Evolutionary conservation across 1,140 invertebrate species (phyloP).

Genomic region (Mylabris phalerata): DNA sequence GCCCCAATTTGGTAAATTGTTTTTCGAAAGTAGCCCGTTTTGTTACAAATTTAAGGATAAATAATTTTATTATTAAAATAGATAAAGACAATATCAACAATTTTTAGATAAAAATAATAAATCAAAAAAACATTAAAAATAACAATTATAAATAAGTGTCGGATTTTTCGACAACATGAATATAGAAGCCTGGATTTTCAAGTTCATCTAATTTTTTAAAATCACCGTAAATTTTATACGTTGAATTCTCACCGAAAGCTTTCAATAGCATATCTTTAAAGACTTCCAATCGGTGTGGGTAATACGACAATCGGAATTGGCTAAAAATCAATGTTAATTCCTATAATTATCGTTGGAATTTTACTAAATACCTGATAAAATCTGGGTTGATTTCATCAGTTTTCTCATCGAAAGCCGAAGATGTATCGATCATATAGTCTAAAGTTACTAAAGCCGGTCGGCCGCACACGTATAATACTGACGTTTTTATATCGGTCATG

Average conservation of each 20-base stretch:
- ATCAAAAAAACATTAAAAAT: not conserved
- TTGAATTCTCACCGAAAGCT: slow-evolving; percentile 58
- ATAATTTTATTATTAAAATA: no score
- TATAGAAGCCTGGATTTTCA: slow-evolving; percentile 70
- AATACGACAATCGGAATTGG: slow-evolving; percentile 79
- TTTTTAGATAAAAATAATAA: no score
- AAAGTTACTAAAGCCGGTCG: slow-evolving; percentile 67
- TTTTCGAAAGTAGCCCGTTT: no score
- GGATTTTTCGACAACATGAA: slow-evolving; percentile 71
- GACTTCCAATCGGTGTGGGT: slow-evolving; percentile 66
- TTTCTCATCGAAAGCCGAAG: slow-evolving; percentile 22
- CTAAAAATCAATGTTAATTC: slow-evolving; percentile 46
- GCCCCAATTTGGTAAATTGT: no score
- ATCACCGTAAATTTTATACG: slow-evolving; percentile 70
- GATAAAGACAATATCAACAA: no score
- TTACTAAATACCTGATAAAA: slow-evolving; percentile 23
- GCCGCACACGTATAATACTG: slow-evolving; percentile 67
- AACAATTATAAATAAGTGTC: slow-evolving; percentile 4
- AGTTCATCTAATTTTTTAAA: slow-evolving; percentile 64
- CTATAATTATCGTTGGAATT: not conserved
- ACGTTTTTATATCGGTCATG: slow-evolving; percentile 73
- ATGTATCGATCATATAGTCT: slow-evolving; percentile 64
- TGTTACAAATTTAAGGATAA: no score
- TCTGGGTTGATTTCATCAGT: slow-evolving; percentile 21
- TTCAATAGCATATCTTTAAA: slow-evolving; percentile 66